phyloP scores from a whole-genome alignment of 2,888 invertebrate genomes.

The Aelia acuminata region DNA sequence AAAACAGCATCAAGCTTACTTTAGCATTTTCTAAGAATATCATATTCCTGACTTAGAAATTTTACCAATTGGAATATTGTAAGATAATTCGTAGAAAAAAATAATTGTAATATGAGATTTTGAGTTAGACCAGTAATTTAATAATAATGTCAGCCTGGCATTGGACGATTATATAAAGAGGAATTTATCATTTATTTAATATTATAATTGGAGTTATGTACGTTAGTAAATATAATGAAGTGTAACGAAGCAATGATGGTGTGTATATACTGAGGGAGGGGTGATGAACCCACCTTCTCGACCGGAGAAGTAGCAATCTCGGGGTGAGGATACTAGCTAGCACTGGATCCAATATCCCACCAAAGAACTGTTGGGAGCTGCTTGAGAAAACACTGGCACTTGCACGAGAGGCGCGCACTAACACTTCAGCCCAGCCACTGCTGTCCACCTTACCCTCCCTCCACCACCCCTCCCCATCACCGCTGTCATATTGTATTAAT shows the following conservation, averaged over 20 bases:
- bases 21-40: too few species aligned
- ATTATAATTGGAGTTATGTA: too few species aligned
- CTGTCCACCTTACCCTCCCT: background rate
- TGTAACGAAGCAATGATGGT: background rate
- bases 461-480: background rate
- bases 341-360: conserved; percentile 4
- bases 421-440: background rate
- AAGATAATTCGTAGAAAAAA: too few species aligned
- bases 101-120: too few species aligned
- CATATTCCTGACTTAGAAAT: too few species aligned
- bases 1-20: too few species aligned
- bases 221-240: too few species aligned
- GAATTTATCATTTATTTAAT: too few species aligned
- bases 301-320: conserved; percentile 26
- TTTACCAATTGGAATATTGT: too few species aligned
- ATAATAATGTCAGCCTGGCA: too few species aligned
- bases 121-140: too few species aligned
- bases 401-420: background rate
- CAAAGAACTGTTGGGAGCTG: conserved; percentile 24
- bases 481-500: conserved; percentile 40
- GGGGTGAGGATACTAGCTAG: background rate
- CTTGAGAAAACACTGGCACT: conserved; percentile 45
- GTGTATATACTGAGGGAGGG: background rate
- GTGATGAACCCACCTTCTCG: background rate
- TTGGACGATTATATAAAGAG: too few species aligned